Conservation (phyloP, 2,113 vertebrate species). For the Syrmaticus mikado region DNA sequence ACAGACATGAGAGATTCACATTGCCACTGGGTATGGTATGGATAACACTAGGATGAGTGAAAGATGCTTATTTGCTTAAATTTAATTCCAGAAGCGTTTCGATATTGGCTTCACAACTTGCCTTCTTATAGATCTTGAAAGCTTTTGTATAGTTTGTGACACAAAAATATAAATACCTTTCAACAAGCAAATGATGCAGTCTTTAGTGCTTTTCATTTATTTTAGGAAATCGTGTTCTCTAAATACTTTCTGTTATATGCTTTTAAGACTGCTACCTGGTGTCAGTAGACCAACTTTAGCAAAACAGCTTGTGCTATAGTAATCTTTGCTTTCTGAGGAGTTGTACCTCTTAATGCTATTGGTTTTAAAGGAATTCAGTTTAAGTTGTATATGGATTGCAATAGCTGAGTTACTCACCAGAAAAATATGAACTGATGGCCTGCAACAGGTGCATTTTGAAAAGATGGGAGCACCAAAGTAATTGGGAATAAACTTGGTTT, state of each 20-base stretch:
- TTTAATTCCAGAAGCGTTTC: not conserved
- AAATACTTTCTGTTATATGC: not conserved
- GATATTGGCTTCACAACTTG: fast-evolving
- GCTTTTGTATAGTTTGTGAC: not conserved
- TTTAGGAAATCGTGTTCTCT: not conserved
- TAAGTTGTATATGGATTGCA: not conserved
- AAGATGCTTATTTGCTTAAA: not conserved
- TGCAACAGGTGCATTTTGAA: not conserved
- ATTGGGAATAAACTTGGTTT: not conserved
- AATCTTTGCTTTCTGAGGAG: not conserved
- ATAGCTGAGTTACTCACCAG: not conserved
- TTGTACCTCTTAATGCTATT: not conserved
- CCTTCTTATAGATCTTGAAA: not conserved
- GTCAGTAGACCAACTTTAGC: not conserved
- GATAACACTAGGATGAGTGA: not conserved
- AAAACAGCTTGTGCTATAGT: not conserved
- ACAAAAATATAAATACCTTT: no score
- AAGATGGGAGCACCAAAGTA: not conserved
- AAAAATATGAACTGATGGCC: not conserved
- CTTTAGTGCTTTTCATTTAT: not conserved
- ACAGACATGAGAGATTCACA: not conserved
- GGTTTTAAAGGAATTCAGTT: not conserved
- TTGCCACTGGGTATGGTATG: not conserved
- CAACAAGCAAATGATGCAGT: not conserved
- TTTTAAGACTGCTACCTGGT: not conserved